Base-by-base conservation (phyloP, 2,113 vertebrate genomes). In the Pithys albifrons region DNA sequence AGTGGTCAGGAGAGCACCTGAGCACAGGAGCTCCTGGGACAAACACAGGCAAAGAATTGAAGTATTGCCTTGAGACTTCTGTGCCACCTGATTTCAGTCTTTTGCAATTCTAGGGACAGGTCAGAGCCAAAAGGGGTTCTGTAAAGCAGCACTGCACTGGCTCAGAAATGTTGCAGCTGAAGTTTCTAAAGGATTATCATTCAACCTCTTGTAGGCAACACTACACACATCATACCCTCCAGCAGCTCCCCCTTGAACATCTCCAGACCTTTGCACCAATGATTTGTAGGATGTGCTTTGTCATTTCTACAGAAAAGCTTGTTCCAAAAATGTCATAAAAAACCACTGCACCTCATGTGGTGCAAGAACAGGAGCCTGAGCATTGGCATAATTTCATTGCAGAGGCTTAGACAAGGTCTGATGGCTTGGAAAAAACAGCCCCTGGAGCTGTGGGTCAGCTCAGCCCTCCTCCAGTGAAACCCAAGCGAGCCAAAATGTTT, bases 71-170 rank as follows among this genome's bases (percentile, higher is more conserved):
- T 78, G 81, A 89, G 90, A 70, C 37, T 58, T 85, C 35, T 77
- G 8, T 29, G 4, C 28, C 4, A 0, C 51, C 70, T 91, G 70
- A 93, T 95, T 83, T 76, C 85, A 94, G 43, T 81, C 76, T 93
- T 91, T 52, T 92, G 72, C 69, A 37, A 16, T 89, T 95, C 95
- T 89, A 69, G 49, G 87, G 80, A 46, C 90, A 92, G 81, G 62
- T 86, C 77, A 81, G 45, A 95, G 71, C 81, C 81, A 55, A 69
- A 93, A 86, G 43, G 23, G 57, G 5, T 73, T 93, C 89, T 94
- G 24, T 52, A 89, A 75, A 91, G 87, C 45, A 77, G 51, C 54
- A 5, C 11, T 51, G 45, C 37, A 24, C 45, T 85, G 55, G 35
- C 28, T 73, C 39, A 91, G 51, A 66, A 84, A 65, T 41, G 35